Percentiles rank a stretch among this genome's conserved stretches.
Conservation (phyloP, 1,140 invertebrate species). For the Bombus turneri region DNA sequence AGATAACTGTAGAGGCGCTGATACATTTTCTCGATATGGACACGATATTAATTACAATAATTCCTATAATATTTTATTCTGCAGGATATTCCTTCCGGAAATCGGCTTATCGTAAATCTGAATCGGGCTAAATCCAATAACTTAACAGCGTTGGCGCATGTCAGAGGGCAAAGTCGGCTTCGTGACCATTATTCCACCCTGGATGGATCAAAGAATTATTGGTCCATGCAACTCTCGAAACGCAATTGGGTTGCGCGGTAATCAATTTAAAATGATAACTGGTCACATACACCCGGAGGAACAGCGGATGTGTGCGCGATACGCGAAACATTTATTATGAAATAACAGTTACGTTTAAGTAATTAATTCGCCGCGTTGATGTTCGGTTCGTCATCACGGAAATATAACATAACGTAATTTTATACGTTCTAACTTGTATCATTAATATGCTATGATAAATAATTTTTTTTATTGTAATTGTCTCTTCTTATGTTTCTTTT, state of each 20-base stretch:
- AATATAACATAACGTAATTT: slow-evolving; percentile 1
- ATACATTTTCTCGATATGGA: not conserved
- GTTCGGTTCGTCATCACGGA: not conserved
- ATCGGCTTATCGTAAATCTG: slow-evolving; percentile 25
- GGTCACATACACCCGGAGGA: not conserved
- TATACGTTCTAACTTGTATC: not conserved
- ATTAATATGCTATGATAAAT: not conserved
- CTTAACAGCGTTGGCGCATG: slow-evolving; percentile 7
- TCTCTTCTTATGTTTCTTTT: too few relatives aligned
- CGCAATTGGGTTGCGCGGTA: slow-evolving; percentile 47
- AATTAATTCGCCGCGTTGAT: slow-evolving; percentile 12
- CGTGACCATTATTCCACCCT: not conserved
- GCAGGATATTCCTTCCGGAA: not conserved
- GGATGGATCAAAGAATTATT: slow-evolving; percentile 41
- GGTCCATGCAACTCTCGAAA: slow-evolving; percentile 34
- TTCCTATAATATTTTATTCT: not conserved
- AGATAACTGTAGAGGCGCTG: too few relatives aligned
- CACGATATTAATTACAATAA: slow-evolving; percentile 19
- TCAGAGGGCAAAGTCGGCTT: not conserved
- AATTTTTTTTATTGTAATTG: not conserved
- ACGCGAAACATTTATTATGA: slow-evolving; percentile 13
- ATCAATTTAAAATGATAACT: slow-evolving; percentile 58
- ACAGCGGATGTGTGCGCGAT: not conserved
- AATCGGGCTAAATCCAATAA: not conserved
- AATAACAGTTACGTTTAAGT: slow-evolving; percentile 21